Percentiles rank a stretch among this genome's conserved stretches.
Evolutionary conservation across 2,797 vertebrate species (phyloP).

Genomic region (Oryzias dopingdopingensis): DNA sequence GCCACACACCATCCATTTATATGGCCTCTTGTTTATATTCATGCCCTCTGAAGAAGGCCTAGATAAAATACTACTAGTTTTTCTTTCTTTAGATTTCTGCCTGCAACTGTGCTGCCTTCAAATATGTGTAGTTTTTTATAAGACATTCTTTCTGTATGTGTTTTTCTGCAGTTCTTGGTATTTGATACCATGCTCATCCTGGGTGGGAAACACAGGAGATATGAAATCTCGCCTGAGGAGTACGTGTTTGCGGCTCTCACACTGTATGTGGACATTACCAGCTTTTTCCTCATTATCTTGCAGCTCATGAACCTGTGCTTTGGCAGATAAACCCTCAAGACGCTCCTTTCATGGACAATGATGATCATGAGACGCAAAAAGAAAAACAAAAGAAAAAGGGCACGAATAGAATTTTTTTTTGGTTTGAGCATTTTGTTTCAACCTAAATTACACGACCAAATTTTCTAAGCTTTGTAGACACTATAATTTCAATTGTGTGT

Average conservation of each 20-base stretch:
- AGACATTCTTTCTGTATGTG: conserved; percentile 21
- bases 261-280: conserved; percentile 82
- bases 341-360: not conserved
- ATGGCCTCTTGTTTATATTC: conserved; percentile 39
- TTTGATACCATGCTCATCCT: conserved; percentile 82
- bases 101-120: conserved; percentile 10
- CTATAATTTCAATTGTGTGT: too few relatives aligned
- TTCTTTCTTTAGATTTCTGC: not conserved
- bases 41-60: conserved; percentile 20
- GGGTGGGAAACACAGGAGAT: conserved; percentile 77
- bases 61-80: conserved; percentile 20
- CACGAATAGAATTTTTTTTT: too few relatives aligned
- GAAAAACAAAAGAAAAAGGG: too few relatives aligned
- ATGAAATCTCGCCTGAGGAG: conserved; percentile 79
- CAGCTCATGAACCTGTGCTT: conserved; percentile 69
- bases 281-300: conserved; percentile 80
- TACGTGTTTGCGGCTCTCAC: conserved; percentile 83
- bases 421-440: too few relatives aligned
- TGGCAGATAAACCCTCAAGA: conserved; percentile 35
- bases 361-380: too few relatives aligned
- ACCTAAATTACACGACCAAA: too few relatives aligned
- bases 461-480: too few relatives aligned
- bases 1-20: conserved; percentile 29
- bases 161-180: conserved; percentile 80
- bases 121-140: conserved; percentile 3